Percentiles rank a stretch among this genome's conserved stretches.
Evolutionary conservation across 2,888 invertebrate species (phyloP).

Genomic region (Lumbricus terrestris): DNA sequence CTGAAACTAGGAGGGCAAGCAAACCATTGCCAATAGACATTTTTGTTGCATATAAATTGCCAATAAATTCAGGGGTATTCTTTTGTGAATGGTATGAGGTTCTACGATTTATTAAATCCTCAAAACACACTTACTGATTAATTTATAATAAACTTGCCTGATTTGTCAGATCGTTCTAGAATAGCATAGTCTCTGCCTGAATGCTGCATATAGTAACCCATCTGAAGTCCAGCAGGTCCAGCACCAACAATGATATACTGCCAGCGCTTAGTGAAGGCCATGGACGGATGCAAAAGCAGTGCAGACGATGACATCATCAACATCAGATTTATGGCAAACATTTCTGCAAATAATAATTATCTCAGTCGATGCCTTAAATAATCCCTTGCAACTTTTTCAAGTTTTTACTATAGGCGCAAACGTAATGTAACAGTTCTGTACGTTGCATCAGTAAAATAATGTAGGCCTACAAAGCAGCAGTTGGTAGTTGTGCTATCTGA

Average conservation of each 20-base stretch:
- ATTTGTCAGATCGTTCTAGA: slow-evolving; percentile 47
- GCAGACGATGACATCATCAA: background rate
- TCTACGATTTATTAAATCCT: too few species aligned
- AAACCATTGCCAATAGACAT: too few species aligned
- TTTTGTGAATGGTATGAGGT: too few species aligned
- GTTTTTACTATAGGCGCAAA: background rate
- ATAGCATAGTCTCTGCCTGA: slow-evolving; percentile 58
- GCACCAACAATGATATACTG: slow-evolving; percentile 61
- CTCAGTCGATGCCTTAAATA: background rate
- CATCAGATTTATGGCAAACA: background rate
- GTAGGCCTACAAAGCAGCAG: too few species aligned
- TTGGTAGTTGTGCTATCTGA: background rate
- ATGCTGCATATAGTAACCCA: slow-evolving; percentile 57
- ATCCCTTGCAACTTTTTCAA: background rate
- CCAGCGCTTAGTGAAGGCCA: slow-evolving; percentile 20
- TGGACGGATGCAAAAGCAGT: background rate
- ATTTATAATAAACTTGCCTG: slow-evolving; percentile 31
- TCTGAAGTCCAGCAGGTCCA: slow-evolving; percentile 60
- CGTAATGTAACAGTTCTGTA: background rate
- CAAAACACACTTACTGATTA: background rate
- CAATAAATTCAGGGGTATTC: background rate
- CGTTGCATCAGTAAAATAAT: background rate
- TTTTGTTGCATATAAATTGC: background rate
- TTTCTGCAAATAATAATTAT: background rate
- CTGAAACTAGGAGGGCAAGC: background rate